phyloP scores from a whole-genome alignment of 2,797 vertebrate species.

The Acrossocheilus wenchowensis region DNA sequence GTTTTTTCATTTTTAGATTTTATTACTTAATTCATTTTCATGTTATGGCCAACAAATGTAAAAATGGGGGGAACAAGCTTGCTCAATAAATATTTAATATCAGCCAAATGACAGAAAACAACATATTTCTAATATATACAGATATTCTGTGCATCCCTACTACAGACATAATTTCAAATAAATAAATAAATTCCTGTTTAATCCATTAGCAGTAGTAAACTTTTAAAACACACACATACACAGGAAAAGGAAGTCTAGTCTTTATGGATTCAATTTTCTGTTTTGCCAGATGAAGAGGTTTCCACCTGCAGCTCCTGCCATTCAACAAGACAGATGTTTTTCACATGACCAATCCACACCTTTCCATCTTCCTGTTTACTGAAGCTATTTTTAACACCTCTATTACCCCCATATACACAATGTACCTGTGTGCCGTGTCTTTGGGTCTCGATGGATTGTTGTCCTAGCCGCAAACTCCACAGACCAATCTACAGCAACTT shows the following conservation, averaged over 20 bases:
- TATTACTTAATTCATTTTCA: background rate
- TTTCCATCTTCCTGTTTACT: constrained; percentile 41
- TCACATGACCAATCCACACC: constrained; percentile 21
- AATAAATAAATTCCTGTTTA: background rate
- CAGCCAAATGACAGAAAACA: background rate
- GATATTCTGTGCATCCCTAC: background rate
- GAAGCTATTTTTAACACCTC: constrained; percentile 57
- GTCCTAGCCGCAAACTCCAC: constrained; percentile 51
- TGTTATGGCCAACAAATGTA: background rate
- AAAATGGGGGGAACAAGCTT: background rate
- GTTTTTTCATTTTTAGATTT: background rate
- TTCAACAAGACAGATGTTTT: constrained; percentile 33
- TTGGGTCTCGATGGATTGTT: constrained; percentile 58
- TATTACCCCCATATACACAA: constrained; percentile 17
- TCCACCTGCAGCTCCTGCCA: constrained; percentile 37
- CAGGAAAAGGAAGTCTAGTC: background rate
- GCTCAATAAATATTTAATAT: background rate
- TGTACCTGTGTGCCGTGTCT: background rate
- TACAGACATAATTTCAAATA: background rate
- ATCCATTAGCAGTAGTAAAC: background rate
- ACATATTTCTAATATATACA: background rate
- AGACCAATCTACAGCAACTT: constrained; percentile 57
- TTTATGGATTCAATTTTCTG: background rate
- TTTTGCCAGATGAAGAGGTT: constrained; percentile 23
- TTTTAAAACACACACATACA: background rate